Conservation (phyloP, 2,113 vertebrate species). For the Setophaga kirtlandii region DNA sequence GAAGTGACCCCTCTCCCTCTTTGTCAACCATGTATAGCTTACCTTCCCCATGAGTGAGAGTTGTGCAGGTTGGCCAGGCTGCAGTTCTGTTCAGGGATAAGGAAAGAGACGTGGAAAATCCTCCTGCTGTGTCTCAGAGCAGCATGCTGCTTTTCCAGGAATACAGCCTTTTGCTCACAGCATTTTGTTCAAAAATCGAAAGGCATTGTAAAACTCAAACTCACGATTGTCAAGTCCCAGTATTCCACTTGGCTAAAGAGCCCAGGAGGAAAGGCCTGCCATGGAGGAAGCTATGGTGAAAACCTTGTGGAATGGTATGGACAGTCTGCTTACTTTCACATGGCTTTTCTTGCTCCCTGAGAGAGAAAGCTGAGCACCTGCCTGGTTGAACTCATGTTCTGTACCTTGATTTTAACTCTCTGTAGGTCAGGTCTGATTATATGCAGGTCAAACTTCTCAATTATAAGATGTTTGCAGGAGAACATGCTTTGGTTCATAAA, state of each 20-base stretch:
- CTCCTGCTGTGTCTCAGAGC: not conserved
- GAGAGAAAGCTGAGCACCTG: not conserved
- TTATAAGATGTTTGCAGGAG: not conserved
- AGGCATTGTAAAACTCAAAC: not conserved
- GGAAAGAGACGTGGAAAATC: not conserved
- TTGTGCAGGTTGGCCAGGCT: not conserved
- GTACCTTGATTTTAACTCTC: not conserved
- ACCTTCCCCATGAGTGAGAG: not conserved
- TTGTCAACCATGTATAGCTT: not conserved
- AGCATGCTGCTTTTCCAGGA: not conserved
- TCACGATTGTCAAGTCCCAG: not conserved
- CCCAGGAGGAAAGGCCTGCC: not conserved
- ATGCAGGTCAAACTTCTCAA: not conserved
- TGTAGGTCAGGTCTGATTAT: not conserved
- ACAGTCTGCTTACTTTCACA: not conserved
- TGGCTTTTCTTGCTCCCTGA: not conserved
- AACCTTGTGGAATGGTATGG: not conserved
- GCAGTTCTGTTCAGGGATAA: not conserved
- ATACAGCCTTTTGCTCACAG: not conserved
- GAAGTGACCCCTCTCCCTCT: fast-evolving
- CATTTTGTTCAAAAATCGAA: not conserved
- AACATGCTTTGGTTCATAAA: not conserved
- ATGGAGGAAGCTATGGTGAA: not conserved
- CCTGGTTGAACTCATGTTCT: not conserved
- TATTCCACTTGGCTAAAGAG: not conserved